phyloP scores from a whole-genome alignment of 2,113 vertebrate species.

The Formicarius rufipectus region DNA sequence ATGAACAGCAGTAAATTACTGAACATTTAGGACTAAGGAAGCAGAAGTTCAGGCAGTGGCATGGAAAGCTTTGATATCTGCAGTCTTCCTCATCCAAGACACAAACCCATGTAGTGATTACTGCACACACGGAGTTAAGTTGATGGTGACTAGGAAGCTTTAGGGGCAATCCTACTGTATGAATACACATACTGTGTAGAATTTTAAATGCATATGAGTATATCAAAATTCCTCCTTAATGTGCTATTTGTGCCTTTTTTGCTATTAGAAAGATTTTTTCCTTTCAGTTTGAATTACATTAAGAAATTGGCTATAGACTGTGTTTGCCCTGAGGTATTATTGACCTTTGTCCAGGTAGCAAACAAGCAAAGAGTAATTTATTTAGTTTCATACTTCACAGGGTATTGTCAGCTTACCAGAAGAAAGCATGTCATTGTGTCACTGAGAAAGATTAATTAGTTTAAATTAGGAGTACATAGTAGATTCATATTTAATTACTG shows the following conservation, averaged over 20 bases:
- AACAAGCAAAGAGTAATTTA: background rate
- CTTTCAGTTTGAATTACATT: background rate
- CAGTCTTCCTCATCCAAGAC: background rate
- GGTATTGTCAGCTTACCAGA: background rate
- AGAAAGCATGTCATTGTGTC: background rate
- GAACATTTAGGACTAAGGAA: background rate
- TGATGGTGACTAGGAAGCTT: background rate
- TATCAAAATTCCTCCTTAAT: background rate
- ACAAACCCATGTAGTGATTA: background rate
- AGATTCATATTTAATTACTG: background rate
- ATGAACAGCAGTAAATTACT: background rate
- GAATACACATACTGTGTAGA: accelerated
- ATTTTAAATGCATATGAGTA: background rate
- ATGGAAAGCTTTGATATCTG: background rate
- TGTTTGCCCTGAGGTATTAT: background rate
- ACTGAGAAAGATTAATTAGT: conserved; percentile 1
- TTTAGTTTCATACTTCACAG: background rate
- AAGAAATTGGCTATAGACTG: background rate
- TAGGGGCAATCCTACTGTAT: background rate
- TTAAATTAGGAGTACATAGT: background rate
- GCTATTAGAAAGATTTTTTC: background rate
- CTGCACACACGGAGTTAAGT: background rate
- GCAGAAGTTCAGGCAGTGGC: background rate
- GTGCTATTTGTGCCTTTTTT: background rate
- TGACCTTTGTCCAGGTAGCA: background rate